A percentile compares a stretch with the other conserved stretches of the same genome.
Conservation (phyloP, 2,113 vertebrate species). For the Cnemophilus loriae region DNA sequence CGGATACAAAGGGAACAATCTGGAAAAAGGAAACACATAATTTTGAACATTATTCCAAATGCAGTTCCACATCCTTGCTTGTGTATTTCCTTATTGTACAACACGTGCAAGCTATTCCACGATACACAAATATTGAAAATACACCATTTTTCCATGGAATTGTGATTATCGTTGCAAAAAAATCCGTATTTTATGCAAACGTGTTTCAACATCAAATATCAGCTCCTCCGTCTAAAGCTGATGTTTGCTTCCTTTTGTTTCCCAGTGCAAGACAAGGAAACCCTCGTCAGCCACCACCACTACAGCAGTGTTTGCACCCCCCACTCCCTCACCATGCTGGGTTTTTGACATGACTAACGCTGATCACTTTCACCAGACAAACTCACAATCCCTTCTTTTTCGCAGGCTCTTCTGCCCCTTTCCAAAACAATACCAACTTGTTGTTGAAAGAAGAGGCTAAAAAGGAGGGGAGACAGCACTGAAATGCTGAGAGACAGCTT, state of each 20-base stretch:
- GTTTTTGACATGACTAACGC: accelerated
- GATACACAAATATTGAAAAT: neutral
- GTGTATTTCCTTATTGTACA: neutral
- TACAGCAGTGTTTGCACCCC: neutral
- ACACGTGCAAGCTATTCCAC: neutral
- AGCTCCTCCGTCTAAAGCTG: neutral
- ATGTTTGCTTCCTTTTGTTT: neutral
- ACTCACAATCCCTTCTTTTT: neutral
- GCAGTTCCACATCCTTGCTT: neutral
- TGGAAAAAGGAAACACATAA: conserved; percentile 41
- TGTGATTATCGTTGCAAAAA: neutral
- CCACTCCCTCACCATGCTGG: neutral
- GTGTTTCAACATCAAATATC: neutral
- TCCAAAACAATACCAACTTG: neutral
- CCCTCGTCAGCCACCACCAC: neutral
- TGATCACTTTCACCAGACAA: neutral
- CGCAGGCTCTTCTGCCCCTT: neutral
- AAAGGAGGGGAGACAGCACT: neutral
- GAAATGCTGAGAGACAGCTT: neutral
- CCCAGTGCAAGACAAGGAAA: neutral
- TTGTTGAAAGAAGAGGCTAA: neutral
- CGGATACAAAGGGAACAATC: conserved; percentile 96
- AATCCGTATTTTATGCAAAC: accelerated
- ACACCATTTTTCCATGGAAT: neutral
- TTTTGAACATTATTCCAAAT: neutral